phyloP scores from a whole-genome alignment of 1,140 invertebrate genomes.

The Tetramorium simillimum region DNA sequence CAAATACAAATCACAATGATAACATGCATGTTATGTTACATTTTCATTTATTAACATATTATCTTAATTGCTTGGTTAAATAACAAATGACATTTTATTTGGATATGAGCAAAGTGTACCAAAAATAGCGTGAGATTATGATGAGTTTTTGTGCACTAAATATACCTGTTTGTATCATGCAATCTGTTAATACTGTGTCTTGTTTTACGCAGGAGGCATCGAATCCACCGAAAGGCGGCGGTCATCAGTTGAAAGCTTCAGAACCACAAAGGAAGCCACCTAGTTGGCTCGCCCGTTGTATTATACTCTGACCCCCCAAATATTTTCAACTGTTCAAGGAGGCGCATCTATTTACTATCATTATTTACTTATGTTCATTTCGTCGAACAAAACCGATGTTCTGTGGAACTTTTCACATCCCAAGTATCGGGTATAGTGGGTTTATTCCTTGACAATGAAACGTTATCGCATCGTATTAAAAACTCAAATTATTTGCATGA shows the following conservation, averaged over 20 bases:
- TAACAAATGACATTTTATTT: not conserved
- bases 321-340: conserved; percentile 74
- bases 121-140: not conserved
- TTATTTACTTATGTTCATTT: conserved; percentile 80
- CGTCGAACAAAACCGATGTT: conserved; percentile 80
- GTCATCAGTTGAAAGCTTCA: conserved; percentile 89
- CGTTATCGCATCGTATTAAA: conserved; percentile 70
- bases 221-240: conserved; percentile 91
- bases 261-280: conserved; percentile 91
- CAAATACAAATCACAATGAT: not conserved
- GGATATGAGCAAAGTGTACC: not conserved
- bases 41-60: not conserved
- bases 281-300: conserved; percentile 91
- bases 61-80: not conserved
- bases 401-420: conserved; percentile 68
- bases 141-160: not conserved
- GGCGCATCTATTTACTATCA: conserved; percentile 79
- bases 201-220: conserved; percentile 89
- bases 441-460: conserved; percentile 79
- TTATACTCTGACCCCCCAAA: conserved; percentile 89
- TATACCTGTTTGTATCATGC: not conserved
- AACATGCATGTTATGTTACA: not conserved
- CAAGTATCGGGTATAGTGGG: conserved; percentile 75
- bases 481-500: conserved; percentile 78
- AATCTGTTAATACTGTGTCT: conserved; percentile 29